Conservation (phyloP, 2,888 invertebrate genomes). For the Drosophila planitibia region DNA sequence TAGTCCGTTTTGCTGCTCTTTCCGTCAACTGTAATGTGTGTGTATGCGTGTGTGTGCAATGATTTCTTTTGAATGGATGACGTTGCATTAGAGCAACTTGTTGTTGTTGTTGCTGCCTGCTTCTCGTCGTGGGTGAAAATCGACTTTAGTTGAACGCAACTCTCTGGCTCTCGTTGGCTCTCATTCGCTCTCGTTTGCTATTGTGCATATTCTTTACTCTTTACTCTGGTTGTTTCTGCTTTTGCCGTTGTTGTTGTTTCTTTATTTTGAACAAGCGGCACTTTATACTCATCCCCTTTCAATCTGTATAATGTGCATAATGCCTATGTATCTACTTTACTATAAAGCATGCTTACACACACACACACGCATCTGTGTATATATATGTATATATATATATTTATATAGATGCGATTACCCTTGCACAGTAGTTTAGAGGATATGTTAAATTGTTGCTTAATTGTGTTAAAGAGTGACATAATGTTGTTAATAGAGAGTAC, state of each 20-base stretch:
- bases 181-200: constrained; percentile 9
- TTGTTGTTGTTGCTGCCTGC: constrained; percentile 54
- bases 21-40: constrained; percentile 17
- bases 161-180: constrained; percentile 26
- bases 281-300: constrained; percentile 73
- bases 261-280: constrained; percentile 68
- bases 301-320: constrained; percentile 68
- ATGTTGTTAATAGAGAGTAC: neutral
- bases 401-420: constrained; percentile 60
- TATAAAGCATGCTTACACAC: constrained; percentile 58
- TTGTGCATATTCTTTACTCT: constrained; percentile 17
- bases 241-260: constrained; percentile 35
- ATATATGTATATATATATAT: neutral
- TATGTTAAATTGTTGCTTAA: constrained; percentile 8
- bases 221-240: constrained; percentile 13
- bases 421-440: constrained; percentile 49
- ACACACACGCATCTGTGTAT: constrained; percentile 8
- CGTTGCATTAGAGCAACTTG: constrained; percentile 73
- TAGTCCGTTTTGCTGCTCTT: constrained; percentile 33
- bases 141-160: constrained; percentile 42
- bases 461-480: neutral
- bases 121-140: constrained; percentile 37
- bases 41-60: constrained; percentile 34
- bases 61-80: constrained; percentile 73
- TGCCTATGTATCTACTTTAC: constrained; percentile 78